A percentile compares a stretch with the other conserved stretches of the same genome.
These are phyloP conservation scores for Apamea epomidion DNA, from an alignment of 2,888 invertebrate species.

Conservation along the genomic window DNA sequence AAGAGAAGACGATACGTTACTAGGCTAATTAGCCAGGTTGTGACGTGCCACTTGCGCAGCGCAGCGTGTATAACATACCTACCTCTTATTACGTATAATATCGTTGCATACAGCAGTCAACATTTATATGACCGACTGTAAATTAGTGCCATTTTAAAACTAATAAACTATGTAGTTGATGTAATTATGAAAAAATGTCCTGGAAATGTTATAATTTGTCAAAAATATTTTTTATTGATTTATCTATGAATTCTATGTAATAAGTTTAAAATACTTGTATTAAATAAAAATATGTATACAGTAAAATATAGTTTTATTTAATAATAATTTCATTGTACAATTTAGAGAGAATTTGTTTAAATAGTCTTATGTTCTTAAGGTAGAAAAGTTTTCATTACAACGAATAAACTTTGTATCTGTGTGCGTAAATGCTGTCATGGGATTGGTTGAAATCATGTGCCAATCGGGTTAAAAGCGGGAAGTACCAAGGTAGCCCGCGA, in stretches of 20 bases:
- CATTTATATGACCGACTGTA: not conserved
- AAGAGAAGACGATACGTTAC: not conserved
- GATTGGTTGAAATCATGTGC: not conserved
- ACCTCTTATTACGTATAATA: not conserved
- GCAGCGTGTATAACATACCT: not conserved
- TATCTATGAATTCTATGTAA: slow-evolving; percentile 58
- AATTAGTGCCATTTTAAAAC: slow-evolving; percentile 46
- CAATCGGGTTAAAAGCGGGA: not conserved
- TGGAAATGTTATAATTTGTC: slow-evolving; percentile 33
- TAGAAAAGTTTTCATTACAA: not conserved
- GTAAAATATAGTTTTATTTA: slow-evolving; percentile 46
- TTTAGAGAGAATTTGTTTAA: slow-evolving; percentile 59
- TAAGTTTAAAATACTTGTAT: slow-evolving; percentile 68
- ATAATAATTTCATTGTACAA: slow-evolving; percentile 41
- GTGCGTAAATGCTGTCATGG: not conserved
- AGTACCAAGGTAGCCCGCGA: not conserved
- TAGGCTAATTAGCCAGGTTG: not conserved
- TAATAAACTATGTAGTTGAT: not conserved
- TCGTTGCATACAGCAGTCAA: not conserved
- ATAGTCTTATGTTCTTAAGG: slow-evolving; percentile 45
- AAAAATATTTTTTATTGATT: slow-evolving; percentile 40
- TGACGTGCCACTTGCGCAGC: not conserved
- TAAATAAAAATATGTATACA: slow-evolving; percentile 71
- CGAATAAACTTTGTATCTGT: not conserved
- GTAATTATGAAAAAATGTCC: slow-evolving; percentile 14